These are phyloP conservation scores for Noctuana brunneofusca DNA, from an alignment of 2,888 invertebrate genomes.

Conservation along the genomic window DNA sequence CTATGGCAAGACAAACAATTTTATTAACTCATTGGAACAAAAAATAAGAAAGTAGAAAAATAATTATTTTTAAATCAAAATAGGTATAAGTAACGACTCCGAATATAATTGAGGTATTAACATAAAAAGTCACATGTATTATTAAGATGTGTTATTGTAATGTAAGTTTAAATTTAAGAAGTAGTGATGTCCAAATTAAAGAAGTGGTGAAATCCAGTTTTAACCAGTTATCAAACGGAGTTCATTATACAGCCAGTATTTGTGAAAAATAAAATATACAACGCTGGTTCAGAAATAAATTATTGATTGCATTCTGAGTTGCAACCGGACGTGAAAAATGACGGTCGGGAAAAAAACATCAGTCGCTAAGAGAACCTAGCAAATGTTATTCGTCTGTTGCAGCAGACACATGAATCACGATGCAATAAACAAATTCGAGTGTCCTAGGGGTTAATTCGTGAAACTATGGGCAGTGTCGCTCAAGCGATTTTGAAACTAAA, in stretches of 20 bases:
- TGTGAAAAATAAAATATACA: conserved; percentile 19
- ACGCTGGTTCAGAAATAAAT: conserved; percentile 15
- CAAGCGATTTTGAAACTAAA: conserved; percentile 50
- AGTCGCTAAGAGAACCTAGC: conserved; percentile 49
- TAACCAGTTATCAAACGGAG: neutral
- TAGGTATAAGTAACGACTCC: too few relatives aligned
- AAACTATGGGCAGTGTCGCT: conserved; percentile 36
- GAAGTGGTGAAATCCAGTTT: neutral
- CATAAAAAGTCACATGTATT: neutral
- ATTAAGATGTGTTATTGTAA: too few relatives aligned
- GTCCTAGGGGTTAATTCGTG: conserved; percentile 59
- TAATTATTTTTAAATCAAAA: too few relatives aligned
- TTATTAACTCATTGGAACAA: too few relatives aligned
- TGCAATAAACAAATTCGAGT: conserved; percentile 71
- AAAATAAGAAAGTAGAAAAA: too few relatives aligned
- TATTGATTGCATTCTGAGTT: conserved; percentile 27
- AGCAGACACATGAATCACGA: conserved; percentile 77
- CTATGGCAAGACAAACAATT: neutral
- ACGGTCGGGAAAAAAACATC: conserved; percentile 34
- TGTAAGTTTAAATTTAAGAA: neutral
- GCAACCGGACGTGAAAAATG: conserved; percentile 31
- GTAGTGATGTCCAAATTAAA: neutral
- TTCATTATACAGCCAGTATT: neutral
- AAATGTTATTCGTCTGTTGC: conserved; percentile 78
- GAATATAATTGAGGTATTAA: too few relatives aligned